These are phyloP conservation scores for Vombatus ursinus DNA, from an alignment of 2,113 vertebrate genomes.

Conservation along the genomic window DNA sequence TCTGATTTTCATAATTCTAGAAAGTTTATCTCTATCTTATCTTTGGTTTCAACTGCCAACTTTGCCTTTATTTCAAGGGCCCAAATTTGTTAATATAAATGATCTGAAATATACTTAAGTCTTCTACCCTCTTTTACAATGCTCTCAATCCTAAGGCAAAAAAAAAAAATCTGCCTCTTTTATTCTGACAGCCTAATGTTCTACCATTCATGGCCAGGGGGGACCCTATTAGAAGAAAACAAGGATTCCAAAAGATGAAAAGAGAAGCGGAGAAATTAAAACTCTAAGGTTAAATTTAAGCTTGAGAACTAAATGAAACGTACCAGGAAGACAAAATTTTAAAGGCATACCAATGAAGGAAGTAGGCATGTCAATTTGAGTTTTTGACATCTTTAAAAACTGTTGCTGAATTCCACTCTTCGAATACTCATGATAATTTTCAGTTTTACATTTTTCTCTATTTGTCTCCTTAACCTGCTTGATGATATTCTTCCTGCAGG, in stretches of 20 bases:
- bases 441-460: not conserved
- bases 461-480: not conserved
- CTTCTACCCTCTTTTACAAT: not conserved
- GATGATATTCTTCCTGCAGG: not conserved
- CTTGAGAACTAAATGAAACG: slow-evolving; percentile 10
- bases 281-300: slow-evolving; percentile 13
- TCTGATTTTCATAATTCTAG: slow-evolving; percentile 21
- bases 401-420: not conserved
- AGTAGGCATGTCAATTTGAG: not conserved
- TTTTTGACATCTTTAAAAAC: not conserved
- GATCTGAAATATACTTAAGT: not conserved
- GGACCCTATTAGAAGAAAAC: not conserved
- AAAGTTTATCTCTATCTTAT: slow-evolving; percentile 5
- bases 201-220: not conserved
- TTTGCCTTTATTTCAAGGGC: not conserved
- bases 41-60: not conserved
- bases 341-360: not conserved
- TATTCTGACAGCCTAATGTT: not conserved
- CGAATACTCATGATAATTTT: not conserved
- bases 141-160: not conserved
- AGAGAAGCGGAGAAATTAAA: not conserved
- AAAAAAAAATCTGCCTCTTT: not conserved
- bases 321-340: not conserved
- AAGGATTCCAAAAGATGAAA: not conserved
- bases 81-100: not conserved